Base-by-base conservation (phyloP, 2,888 invertebrate genomes). In the Melanostoma scalare region DNA sequence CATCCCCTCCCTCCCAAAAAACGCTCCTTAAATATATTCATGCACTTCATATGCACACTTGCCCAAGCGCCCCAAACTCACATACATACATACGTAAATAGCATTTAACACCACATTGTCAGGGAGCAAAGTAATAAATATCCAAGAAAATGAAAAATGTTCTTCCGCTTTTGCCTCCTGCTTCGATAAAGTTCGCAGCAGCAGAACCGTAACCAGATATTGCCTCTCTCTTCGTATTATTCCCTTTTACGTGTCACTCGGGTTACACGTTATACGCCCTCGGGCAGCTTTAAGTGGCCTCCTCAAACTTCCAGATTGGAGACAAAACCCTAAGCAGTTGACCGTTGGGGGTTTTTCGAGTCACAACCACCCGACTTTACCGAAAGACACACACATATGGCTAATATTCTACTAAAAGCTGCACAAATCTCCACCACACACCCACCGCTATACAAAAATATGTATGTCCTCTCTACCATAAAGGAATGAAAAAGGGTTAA, bases 81-180 rank as follows among this genome's bases (percentile, higher is more conserved):
- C 72, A 79, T 35, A 35, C 42, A 42, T 35, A 65, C 48, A 20
- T 6, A 68, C 40, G 36, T 78, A 58, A 82, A 74, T 69, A 84
- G 74, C 79, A 84, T 84, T 84, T 84, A 84, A 84, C 79, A 84
- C 84, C 84, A 75, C 79, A 84, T 79, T 84, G 84, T 75, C 79
- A 79, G 74, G 68, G 84, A 84, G 74, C 84, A 84, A 79, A 79
- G 84, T 79, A 84, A 84, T 84, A 84, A 84, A 84, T 84, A 84
- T 84, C 75, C 74, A 79, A 71, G 84, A 79, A 84, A 84, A 84
- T 84, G 84, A 84, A 84, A 84, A 84, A 84, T 84, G 84, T 84
- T 82, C 65, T 84, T 84, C 74, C 84, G 65, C 69, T 46, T 67
- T 74, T 60, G 60, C 48, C 78, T 74, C 69, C 73, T 77, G 77